A percentile compares a stretch with the other conserved stretches of the same genome.
Evolutionary conservation across 2,113 vertebrate genomes (phyloP).

Genomic region (Lates calcarifer): DNA sequence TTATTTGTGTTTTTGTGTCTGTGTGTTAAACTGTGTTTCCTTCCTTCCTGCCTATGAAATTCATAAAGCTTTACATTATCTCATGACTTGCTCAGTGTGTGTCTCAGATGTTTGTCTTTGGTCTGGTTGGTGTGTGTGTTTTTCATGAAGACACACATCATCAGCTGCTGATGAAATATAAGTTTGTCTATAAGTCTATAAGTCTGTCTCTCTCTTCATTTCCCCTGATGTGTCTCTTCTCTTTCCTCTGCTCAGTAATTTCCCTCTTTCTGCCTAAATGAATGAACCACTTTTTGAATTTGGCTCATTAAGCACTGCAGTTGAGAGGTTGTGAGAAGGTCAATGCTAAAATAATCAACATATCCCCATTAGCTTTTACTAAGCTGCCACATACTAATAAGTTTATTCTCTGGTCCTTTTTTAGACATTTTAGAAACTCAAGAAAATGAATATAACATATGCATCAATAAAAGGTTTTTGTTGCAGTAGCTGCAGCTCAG

Average conservation of each 20-base stretch:
- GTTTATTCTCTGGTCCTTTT: not conserved
- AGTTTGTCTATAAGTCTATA: not conserved
- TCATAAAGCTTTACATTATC: slow-evolving; percentile 40
- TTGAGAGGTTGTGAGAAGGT: not conserved
- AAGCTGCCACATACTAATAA: not conserved
- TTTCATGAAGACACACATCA: slow-evolving; percentile 25
- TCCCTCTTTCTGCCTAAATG: not conserved
- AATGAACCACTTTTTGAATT: not conserved
- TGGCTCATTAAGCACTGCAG: not conserved
- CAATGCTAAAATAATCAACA: not conserved
- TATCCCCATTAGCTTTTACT: not conserved
- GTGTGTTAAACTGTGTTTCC: slow-evolving; percentile 23
- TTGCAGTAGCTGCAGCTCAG: not conserved
- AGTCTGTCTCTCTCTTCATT: slow-evolving; percentile 19
- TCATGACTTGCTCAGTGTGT: slow-evolving; percentile 30
- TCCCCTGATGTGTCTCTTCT: not conserved
- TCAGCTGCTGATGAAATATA: slow-evolving; percentile 16
- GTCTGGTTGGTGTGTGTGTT: slow-evolving; percentile 13
- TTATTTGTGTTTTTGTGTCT: slow-evolving; percentile 16
- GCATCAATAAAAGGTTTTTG: not conserved
- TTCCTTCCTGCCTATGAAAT: slow-evolving; percentile 38
- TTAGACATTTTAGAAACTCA: not conserved
- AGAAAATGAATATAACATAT: not conserved
- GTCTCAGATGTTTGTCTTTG: slow-evolving; percentile 21
- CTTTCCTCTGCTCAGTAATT: not conserved